Conservation (phyloP, 2,797 vertebrate species). For the Pangasius mekongensis region DNA sequence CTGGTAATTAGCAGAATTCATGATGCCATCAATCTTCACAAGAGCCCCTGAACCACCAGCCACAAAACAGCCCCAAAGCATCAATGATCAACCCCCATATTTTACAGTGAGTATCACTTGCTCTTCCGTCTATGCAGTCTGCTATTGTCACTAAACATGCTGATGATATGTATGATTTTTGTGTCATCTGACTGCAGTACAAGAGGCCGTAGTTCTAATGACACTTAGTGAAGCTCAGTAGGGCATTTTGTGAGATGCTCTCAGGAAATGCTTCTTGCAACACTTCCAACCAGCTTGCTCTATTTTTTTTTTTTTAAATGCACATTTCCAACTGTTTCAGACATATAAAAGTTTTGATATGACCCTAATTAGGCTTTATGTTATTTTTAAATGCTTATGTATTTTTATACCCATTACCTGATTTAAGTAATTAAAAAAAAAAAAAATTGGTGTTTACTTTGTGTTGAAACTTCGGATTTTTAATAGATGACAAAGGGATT, state of each 20-base stretch:
- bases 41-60: neutral
- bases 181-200: neutral
- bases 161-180: neutral
- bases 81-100: neutral
- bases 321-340: neutral
- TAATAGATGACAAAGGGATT: neutral
- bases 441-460: neutral
- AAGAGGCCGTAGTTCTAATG: neutral
- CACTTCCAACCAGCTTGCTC: neutral
- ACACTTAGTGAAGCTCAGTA: neutral
- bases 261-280: neutral
- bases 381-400: neutral
- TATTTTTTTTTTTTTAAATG: no score
- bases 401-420: neutral
- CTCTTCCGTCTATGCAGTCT: neutral
- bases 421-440: neutral
- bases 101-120: neutral
- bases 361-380: neutral
- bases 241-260: neutral
- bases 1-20: neutral
- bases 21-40: conserved; percentile 6
- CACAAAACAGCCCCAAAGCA: neutral
- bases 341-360: neutral
- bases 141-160: neutral
- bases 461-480: neutral